A percentile compares a stretch with the other conserved stretches of the same genome.
Evolutionary conservation across 2,797 vertebrate species (phyloP).

Genomic region (Philypnodon macrostomus): DNA sequence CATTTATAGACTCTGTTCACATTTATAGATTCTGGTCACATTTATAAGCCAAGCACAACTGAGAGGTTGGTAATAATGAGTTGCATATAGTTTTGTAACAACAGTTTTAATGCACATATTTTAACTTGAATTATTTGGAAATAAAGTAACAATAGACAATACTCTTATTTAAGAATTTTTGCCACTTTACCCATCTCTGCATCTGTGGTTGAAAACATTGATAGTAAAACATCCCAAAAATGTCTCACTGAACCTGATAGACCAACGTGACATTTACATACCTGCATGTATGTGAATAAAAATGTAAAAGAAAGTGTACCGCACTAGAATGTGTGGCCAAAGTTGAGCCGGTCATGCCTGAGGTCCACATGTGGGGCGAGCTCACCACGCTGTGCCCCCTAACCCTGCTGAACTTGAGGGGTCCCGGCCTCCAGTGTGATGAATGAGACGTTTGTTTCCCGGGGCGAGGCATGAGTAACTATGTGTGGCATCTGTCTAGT

Average conservation of each 20-base stretch:
- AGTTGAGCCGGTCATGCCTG: conserved; percentile 44
- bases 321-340: conserved; percentile 32
- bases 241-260: neutral
- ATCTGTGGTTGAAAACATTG: too few relatives aligned
- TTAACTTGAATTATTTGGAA: too few relatives aligned
- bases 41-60: too few relatives aligned
- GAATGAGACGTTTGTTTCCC: conserved; percentile 79
- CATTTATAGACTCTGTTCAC: too few relatives aligned
- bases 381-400: conserved; percentile 55
- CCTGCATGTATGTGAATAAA: conserved; percentile 22
- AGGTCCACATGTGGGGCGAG: conserved; percentile 56
- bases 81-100: too few relatives aligned
- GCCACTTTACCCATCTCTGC: too few relatives aligned
- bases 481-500: conserved; percentile 85
- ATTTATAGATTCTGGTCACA: too few relatives aligned
- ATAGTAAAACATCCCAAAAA: too few relatives aligned
- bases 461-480: conserved; percentile 79
- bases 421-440: conserved; percentile 58
- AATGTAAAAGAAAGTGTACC: conserved; percentile 26
- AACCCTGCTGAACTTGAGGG: conserved; percentile 57
- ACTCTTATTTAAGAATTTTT: too few relatives aligned
- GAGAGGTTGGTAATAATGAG: too few relatives aligned
- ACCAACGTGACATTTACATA: neutral
- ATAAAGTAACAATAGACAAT: too few relatives aligned
- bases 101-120: too few relatives aligned